These are phyloP conservation scores for Platyrinchus mystaceus DNA, from an alignment of 2,797 vertebrate species.

Conservation along the genomic window DNA sequence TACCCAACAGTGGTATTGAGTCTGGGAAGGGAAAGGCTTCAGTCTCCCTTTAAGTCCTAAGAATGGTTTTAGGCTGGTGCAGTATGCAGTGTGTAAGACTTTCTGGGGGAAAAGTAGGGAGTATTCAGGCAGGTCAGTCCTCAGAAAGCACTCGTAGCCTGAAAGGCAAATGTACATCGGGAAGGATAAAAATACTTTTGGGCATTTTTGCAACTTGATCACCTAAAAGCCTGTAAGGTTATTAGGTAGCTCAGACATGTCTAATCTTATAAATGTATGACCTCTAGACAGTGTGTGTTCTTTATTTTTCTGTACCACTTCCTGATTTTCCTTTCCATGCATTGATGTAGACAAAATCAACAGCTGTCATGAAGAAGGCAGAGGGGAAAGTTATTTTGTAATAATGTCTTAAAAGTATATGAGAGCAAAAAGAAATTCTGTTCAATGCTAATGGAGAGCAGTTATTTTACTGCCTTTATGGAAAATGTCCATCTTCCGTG, in stretches of 20 bases:
- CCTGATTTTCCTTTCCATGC: neutral
- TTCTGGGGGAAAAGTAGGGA: neutral
- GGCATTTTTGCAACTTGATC: slow-evolving; percentile 47
- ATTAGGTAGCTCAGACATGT: slow-evolving; percentile 55
- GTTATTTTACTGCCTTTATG: neutral
- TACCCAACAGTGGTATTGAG: neutral
- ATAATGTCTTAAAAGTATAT: neutral
- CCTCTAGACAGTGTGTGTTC: neutral
- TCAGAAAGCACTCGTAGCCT: neutral
- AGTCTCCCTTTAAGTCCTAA: neutral
- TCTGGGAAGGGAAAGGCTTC: neutral
- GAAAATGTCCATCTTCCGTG: neutral
- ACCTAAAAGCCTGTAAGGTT: slow-evolving; percentile 27
- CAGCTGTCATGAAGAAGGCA: neutral
- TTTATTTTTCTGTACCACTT: neutral
- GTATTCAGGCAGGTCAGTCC: neutral
- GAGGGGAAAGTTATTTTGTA: neutral
- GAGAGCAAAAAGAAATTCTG: neutral
- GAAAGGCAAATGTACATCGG: neutral
- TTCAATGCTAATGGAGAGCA: neutral
- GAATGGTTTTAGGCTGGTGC: neutral
- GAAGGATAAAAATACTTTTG: slow-evolving; percentile 53
- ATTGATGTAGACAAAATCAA: neutral
- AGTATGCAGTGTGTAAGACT: accelerated
- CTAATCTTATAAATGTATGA: slow-evolving; percentile 35